A percentile compares a stretch with the other conserved stretches of the same genome.
Evolutionary conservation across 2,797 vertebrate genomes (phyloP).

Genomic region (Aldrovandia affinis): DNA sequence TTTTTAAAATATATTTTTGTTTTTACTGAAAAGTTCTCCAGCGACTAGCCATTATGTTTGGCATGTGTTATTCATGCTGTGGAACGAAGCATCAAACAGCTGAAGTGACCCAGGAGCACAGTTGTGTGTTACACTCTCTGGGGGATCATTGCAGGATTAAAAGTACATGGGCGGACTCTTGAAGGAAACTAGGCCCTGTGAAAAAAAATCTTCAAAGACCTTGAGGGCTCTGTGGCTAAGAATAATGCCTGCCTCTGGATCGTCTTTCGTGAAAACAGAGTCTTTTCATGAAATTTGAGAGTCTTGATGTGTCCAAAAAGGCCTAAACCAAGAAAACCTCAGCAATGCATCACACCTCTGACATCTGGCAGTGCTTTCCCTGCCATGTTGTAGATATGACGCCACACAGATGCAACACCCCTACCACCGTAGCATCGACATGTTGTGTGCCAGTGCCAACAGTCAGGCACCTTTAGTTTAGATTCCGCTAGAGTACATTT

Average conservation of each 20-base stretch:
- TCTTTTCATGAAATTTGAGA: conserved; percentile 2
- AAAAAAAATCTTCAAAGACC: conserved; percentile 7
- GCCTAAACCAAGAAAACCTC: conserved; percentile 7
- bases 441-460: background rate
- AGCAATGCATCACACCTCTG: background rate
- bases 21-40: conserved; percentile 7
- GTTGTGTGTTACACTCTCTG: background rate
- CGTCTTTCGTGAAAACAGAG: conserved; percentile 9
- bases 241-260: background rate
- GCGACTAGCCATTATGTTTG: background rate
- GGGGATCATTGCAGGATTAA: conserved; percentile 2
- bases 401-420: background rate
- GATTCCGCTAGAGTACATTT: too few relatives aligned
- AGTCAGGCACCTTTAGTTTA: background rate
- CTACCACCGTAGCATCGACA: background rate
- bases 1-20: background rate
- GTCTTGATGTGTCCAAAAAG: conserved; percentile 2
- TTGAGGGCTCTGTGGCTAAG: background rate
- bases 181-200: too few relatives aligned
- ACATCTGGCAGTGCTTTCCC: background rate
- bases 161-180: background rate
- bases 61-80: background rate
- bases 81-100: conserved; percentile 6
- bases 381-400: background rate
- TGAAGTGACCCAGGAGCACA: background rate